Percentiles rank a stretch among this genome's conserved stretches.
Evolutionary conservation across 2,888 invertebrate genomes (phyloP).

Genomic region (Malacosoma neustria): DNA sequence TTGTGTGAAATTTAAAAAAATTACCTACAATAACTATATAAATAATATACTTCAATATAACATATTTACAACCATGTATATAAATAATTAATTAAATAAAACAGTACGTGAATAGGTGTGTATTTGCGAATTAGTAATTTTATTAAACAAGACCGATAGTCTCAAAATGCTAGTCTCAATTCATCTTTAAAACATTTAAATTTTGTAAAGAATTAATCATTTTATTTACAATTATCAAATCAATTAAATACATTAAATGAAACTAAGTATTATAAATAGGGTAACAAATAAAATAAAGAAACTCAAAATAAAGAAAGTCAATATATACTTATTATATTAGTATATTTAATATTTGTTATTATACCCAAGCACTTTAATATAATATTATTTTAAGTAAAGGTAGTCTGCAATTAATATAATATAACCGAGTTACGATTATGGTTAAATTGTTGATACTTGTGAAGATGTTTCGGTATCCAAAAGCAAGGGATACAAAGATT

Average conservation of each 20-base stretch:
- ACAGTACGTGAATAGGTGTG: background rate
- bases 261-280: conserved; percentile 1
- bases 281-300: background rate
- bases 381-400: too few relatives aligned
- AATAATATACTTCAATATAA: conserved; percentile 5
- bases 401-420: too few relatives aligned
- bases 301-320: too few relatives aligned
- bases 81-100: conserved; percentile 5
- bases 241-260: conserved; percentile 2
- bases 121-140: conserved; percentile 7
- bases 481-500: conserved; percentile 11
- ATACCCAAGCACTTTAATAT: conserved; percentile 21
- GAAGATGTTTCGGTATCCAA: too few relatives aligned
- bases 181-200: conserved; percentile 10
- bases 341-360: background rate
- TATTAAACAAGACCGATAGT: conserved; percentile 35
- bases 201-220: conserved; percentile 1
- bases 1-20: background rate
- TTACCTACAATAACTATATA: conserved; percentile 1
- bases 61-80: conserved; percentile 6
- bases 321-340: too few relatives aligned
- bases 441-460: too few relatives aligned
- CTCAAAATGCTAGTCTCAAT: conserved; percentile 70
- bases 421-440: too few relatives aligned
- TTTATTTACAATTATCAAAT: background rate